These are phyloP conservation scores for Hylia prasina DNA, from an alignment of 2,113 vertebrate genomes.

Conservation along the genomic window DNA sequence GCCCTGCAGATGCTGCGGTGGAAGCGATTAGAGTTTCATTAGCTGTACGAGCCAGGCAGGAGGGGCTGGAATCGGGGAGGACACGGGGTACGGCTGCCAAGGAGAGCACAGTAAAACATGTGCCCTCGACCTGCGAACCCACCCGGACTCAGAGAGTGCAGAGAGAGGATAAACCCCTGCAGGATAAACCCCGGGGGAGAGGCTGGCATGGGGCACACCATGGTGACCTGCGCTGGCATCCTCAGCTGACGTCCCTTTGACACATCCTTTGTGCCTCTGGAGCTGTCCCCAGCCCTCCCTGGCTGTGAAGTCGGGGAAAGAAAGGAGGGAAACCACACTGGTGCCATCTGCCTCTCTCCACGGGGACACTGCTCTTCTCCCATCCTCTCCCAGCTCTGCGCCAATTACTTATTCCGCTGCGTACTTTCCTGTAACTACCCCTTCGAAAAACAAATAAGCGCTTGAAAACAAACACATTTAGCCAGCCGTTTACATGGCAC, in stretches of 20 bases:
- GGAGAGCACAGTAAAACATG: not conserved
- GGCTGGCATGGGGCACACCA: not conserved
- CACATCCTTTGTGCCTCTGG: not conserved
- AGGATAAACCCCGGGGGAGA: accelerated
- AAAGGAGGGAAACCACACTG: not conserved
- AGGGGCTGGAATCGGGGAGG: not conserved
- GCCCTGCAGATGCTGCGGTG: not conserved
- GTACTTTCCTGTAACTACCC: not conserved
- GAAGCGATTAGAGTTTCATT: constrained; percentile 9
- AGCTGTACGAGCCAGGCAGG: not conserved
- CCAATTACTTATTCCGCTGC: not conserved
- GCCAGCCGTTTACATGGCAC: constrained; percentile 12
- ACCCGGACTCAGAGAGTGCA: accelerated
- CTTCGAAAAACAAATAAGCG: constrained; percentile 33
- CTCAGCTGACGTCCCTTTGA: not conserved
- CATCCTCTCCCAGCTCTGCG: not conserved
- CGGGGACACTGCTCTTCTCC: not conserved
- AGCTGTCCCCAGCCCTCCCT: not conserved
- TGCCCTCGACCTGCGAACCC: not conserved
- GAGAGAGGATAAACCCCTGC: not conserved
- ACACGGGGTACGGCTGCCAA: not conserved
- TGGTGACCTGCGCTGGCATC: not conserved
- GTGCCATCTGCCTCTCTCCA: not conserved
- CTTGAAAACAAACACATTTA: constrained; percentile 43
- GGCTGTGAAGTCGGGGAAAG: not conserved